Conservation (phyloP, 2,888 invertebrate species). For the Meiosimyza decipiens region DNA sequence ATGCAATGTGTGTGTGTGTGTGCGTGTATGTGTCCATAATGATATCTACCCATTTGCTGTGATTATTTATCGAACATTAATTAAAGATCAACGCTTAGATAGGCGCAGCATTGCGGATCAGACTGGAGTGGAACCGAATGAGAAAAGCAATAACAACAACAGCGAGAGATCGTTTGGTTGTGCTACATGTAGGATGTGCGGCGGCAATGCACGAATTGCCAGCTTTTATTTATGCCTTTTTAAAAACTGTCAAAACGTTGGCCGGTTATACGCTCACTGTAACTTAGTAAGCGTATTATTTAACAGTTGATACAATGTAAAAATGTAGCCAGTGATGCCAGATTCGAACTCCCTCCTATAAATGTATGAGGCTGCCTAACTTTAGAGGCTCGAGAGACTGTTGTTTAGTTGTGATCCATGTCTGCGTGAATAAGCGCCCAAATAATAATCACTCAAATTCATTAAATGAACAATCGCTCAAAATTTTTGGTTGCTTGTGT, state of each 20-base stretch:
- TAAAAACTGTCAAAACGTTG: slow-evolving; percentile 45
- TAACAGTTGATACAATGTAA: no score
- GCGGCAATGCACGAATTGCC: slow-evolving; percentile 13
- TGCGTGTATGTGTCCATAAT: slow-evolving; percentile 44
- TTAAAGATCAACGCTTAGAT: slow-evolving; percentile 54
- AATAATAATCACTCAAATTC: no score
- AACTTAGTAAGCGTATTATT: no score
- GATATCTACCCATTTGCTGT: slow-evolving; percentile 54
- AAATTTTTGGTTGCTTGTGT: no score
- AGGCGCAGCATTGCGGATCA: slow-evolving; percentile 34
- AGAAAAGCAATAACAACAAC: neutral
- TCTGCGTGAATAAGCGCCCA: no score
- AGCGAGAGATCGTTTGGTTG: neutral
- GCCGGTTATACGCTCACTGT: neutral
- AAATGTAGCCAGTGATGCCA: no score
- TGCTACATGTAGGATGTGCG: neutral
- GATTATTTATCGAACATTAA: slow-evolving; percentile 56
- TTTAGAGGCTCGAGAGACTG: no score
- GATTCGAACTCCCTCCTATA: no score
- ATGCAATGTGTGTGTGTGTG: neutral
- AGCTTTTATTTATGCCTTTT: slow-evolving; percentile 44
- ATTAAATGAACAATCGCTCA: no score
- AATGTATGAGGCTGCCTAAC: no score
- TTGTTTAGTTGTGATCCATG: no score
- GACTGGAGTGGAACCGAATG: neutral